Conservation (phyloP, 2,888 invertebrate genomes). For the Pocota personata region DNA sequence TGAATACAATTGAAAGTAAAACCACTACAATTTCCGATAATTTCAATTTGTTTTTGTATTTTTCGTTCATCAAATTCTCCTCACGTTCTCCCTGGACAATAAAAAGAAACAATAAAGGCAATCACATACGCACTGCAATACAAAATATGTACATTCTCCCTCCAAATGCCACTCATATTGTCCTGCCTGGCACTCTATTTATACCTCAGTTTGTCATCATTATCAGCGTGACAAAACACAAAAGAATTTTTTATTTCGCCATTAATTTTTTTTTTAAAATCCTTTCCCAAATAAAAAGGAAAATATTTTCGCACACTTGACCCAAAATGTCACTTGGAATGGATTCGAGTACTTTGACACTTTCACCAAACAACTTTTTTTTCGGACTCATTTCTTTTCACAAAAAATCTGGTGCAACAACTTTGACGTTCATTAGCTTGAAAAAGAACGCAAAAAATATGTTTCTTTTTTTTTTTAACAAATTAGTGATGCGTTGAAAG, state of each 20-base stretch:
- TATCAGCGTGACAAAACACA: background rate
- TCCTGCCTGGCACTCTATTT: background rate
- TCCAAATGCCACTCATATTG: background rate
- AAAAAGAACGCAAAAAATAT: background rate
- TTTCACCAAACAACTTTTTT: background rate
- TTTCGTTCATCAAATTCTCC: slow-evolving; percentile 4
- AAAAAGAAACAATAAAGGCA: slow-evolving; percentile 10
- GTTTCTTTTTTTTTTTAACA: background rate
- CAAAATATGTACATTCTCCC: background rate
- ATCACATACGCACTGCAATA: background rate
- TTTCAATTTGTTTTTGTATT: background rate
- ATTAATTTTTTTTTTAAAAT: too few relatives aligned
- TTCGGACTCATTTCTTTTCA: background rate
- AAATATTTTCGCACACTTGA: background rate
- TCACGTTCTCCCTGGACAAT: slow-evolving; percentile 36
- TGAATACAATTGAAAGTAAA: background rate
- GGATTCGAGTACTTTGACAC: background rate
- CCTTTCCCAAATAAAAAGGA: background rate
- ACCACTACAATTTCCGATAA: background rate
- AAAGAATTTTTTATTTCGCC: background rate
- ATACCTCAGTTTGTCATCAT: background rate
- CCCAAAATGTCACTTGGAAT: background rate
- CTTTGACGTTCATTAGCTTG: background rate
- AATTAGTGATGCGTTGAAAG: background rate
- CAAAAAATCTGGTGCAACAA: background rate